A percentile compares a stretch with the other conserved stretches of the same genome.
These are phyloP conservation scores for Probaryconus sp. DNA, from an alignment of 1,140 invertebrate genomes.

Conservation along the genomic window DNA sequence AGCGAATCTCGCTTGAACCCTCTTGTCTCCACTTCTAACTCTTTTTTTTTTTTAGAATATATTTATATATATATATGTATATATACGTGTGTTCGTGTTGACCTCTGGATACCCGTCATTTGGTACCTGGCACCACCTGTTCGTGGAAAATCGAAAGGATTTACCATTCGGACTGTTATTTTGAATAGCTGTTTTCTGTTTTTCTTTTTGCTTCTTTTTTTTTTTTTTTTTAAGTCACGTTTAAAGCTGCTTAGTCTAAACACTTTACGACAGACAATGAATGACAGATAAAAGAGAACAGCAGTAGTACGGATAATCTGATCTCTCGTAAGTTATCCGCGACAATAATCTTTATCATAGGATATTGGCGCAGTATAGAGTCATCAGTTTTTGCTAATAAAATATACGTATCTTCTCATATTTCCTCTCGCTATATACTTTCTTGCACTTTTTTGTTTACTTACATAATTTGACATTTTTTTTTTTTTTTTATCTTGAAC, in stretches of 20 bases:
- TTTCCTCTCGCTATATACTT: conserved; percentile 55
- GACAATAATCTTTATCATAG: conserved; percentile 62
- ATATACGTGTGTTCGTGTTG: too few relatives aligned
- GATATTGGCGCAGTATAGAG: conserved; percentile 60
- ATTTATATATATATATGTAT: too few relatives aligned
- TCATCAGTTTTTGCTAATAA: conserved; percentile 60
- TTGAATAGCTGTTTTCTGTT: too few relatives aligned
- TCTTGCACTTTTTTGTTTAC: conserved; percentile 54
- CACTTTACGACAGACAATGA: conserved; percentile 65
- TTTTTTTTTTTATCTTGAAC: conserved; percentile 58
- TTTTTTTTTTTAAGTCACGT: conserved; percentile 48
- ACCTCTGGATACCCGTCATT: too few relatives aligned
- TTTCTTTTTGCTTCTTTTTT: conserved; percentile 23
- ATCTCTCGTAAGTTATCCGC: conserved; percentile 71
- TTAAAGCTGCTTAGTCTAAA: conserved; percentile 67
- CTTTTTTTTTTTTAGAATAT: too few relatives aligned
- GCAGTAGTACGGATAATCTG: conserved; percentile 62
- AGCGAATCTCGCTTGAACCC: too few relatives aligned
- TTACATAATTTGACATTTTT: conserved; percentile 63
- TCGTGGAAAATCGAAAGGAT: too few relatives aligned
- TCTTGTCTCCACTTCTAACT: too few relatives aligned
- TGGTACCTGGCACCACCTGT: too few relatives aligned
- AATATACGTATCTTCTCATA: conserved; percentile 57
- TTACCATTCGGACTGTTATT: too few relatives aligned
- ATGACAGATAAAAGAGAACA: conserved; percentile 67